Conservation (phyloP, 2,888 invertebrate genomes). For the Epistrophella euchroma region DNA sequence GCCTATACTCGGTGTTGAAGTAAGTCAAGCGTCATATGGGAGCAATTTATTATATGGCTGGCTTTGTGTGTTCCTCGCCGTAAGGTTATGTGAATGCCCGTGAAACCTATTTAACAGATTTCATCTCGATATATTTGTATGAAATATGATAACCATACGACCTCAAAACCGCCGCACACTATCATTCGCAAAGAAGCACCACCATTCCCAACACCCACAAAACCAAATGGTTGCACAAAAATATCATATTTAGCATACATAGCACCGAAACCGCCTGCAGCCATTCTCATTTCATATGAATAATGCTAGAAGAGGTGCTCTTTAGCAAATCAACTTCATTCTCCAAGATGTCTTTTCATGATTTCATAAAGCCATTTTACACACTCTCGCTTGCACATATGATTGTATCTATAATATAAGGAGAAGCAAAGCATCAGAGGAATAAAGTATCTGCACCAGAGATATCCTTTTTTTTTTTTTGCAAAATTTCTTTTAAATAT, state of each 20-base stretch:
- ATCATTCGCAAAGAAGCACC: conserved; percentile 11
- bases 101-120: conserved; percentile 71
- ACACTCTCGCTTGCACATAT: conserved; percentile 49
- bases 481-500: conserved; percentile 63
- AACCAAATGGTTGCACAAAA: neutral
- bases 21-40: conserved; percentile 72
- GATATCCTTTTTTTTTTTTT: conserved; percentile 27
- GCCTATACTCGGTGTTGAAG: conserved; percentile 38
- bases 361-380: conserved; percentile 72
- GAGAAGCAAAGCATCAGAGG: conserved; percentile 2
- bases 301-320: conserved; percentile 67
- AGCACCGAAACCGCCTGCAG: conserved; percentile 57
- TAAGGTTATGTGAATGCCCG: conserved; percentile 49
- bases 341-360: conserved; percentile 71
- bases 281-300: conserved; percentile 66
- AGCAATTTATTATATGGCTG: conserved; percentile 71
- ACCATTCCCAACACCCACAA: neutral
- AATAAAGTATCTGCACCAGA: conserved; percentile 48
- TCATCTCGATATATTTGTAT: conserved; percentile 48
- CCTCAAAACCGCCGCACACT: conserved; percentile 20
- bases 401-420: conserved; percentile 29
- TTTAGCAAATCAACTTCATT: conserved; percentile 74
- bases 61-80: conserved; percentile 14
- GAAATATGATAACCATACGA: conserved; percentile 55
- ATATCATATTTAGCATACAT: conserved; percentile 17